These are phyloP conservation scores for Leptatherina wallacei DNA, from an alignment of 2,797 vertebrate species.

Conservation along the genomic window DNA sequence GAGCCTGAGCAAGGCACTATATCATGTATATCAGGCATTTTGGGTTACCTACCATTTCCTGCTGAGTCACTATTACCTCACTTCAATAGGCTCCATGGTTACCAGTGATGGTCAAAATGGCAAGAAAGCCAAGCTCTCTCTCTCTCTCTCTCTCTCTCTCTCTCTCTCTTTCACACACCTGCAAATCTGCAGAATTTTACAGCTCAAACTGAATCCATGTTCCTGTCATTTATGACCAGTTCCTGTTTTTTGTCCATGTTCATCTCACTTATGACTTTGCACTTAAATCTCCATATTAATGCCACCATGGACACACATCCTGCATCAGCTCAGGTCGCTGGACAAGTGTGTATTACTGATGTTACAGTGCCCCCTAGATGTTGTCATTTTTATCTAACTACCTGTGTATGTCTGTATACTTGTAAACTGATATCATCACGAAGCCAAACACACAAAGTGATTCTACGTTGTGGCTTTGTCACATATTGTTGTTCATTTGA, in stretches of 20 bases:
- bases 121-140: too few species aligned
- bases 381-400: not conserved
- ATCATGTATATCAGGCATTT: constrained; percentile 12
- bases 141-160: too few species aligned
- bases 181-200: not conserved
- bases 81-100: constrained; percentile 27
- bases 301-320: not conserved
- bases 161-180: not conserved
- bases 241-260: not conserved
- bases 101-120: constrained; percentile 13
- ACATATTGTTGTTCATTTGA: too few species aligned
- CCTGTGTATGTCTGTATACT: too few species aligned
- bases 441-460: too few species aligned
- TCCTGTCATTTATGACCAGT: not conserved
- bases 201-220: too few species aligned
- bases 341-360: constrained; percentile 1
- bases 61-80: constrained; percentile 58
- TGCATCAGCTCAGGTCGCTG: constrained; percentile 8
- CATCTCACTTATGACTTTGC: not conserved
- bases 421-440: too few species aligned
- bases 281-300: too few species aligned
- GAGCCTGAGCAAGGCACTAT: constrained; percentile 7
- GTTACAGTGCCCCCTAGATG: constrained; percentile 43
- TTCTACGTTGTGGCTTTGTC: too few species aligned
- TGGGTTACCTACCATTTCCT: constrained; percentile 43